A percentile compares a stretch with the other conserved stretches of the same genome.
phyloP scores from a whole-genome alignment of 1,140 invertebrate species.

The Ctenoplectra terminalis region DNA sequence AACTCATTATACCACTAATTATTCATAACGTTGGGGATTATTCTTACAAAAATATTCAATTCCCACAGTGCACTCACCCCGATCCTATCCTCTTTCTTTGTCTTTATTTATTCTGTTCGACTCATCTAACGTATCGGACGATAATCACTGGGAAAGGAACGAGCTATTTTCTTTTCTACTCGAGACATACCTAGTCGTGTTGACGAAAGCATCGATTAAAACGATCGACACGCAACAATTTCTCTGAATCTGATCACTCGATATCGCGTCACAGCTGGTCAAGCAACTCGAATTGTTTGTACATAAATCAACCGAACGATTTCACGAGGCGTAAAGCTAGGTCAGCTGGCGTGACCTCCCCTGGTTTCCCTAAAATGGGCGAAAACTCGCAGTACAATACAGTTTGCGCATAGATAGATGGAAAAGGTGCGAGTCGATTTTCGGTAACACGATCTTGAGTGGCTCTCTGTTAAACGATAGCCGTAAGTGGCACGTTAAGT shows the following conservation, averaged over 20 bases:
- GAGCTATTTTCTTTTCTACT: neutral
- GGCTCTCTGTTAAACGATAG: conserved; percentile 80
- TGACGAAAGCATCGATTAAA: neutral
- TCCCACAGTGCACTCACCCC: conserved; percentile 67
- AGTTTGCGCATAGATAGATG: conserved; percentile 43
- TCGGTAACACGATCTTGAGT: conserved; percentile 83
- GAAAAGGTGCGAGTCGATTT: conserved; percentile 78
- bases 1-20: conserved; percentile 83
- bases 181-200: neutral
- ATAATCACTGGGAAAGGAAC: neutral
- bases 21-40: conserved; percentile 80
- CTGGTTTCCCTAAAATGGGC: conserved; percentile 61
- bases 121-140: conserved; percentile 51
- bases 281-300: neutral
- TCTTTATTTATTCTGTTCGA: conserved; percentile 55
- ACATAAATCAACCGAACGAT: neutral
- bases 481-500: conserved; percentile 79
- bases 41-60: conserved; percentile 77
- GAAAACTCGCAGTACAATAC: conserved; percentile 49
- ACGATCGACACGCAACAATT: too few relatives aligned
- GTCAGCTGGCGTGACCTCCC: conserved; percentile 39
- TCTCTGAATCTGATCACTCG: too few relatives aligned
- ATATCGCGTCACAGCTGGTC: neutral
- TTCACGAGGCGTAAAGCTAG: neutral
- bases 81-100: conserved; percentile 53